Evolutionary conservation across 2,888 invertebrate species (phyloP), one percentile per base, ranked within the genome.

Genomic region (Agrilus biguttatus): DNA sequence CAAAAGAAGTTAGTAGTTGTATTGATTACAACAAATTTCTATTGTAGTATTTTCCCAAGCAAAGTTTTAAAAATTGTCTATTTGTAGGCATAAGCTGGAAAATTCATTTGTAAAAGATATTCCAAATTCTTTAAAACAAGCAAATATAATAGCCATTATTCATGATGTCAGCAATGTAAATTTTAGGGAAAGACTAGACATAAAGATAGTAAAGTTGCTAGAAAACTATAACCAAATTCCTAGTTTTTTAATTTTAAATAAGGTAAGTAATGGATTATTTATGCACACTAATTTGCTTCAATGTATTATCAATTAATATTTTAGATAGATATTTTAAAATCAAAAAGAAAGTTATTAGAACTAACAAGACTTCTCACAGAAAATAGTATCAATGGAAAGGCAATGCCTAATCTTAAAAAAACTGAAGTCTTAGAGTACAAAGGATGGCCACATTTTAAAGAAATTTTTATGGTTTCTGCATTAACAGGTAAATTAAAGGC

Each of bases 381-480:
- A 56, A 62, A 60, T 50, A 55, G 56, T 44, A 43, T 66, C 23
- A 55, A 58, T 44, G 62, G 61, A 4, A 58, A 60, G 52, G 56
- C 57, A 13, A 51, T 58, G 14, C 51, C 55, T 5, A 53, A 45
- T 48, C 53, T 51, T 38, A 41, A 52, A 23, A 41, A 51, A 43
- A 50, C 52, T 48, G 42, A 47, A 13, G 45, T 50, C 33, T 43
- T 47, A 23, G 51, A 56, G 12, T 51, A 54, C 49, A 51, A 47
- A 42, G 77, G 78, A 7, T 86, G 85, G 83, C 73, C 76, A n/a
- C 62, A 82, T 51, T 98, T 98, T 65, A 73, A 77, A 21, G 80
- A 86, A 59, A 81, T 96, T 8, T 97, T 97, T 61, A 80, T 95
- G 72, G 75, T 91, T n/a, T 95, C 95, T 8, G 85, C 92, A 0